phyloP scores from a whole-genome alignment of 2,797 vertebrate species.

The Babyrousa celebensis region DNA sequence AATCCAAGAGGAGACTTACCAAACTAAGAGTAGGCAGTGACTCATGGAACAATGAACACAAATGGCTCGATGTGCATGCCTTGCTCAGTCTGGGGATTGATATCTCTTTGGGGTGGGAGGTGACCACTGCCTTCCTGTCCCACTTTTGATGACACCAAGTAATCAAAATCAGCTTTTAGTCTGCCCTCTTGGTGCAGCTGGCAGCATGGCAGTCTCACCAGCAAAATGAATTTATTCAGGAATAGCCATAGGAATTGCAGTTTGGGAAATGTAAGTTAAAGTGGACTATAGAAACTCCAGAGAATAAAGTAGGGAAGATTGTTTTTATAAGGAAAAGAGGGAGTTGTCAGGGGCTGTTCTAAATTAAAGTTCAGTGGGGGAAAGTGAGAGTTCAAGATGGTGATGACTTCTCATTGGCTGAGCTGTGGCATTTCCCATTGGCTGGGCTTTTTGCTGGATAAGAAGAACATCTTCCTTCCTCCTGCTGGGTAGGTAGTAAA shows the following conservation, averaged over 20 bases:
- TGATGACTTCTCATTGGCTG: not conserved
- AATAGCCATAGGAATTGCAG: not conserved
- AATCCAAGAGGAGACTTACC: no score
- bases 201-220: not conserved
- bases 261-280: not conserved
- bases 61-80: no score
- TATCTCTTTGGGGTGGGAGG: no score
- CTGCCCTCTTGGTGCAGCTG: no score
- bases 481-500: not conserved
- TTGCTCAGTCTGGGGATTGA: no score
- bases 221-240: not conserved
- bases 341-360: not conserved
- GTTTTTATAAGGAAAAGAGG: not conserved
- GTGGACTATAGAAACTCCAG: not conserved
- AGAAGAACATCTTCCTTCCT: not conserved
- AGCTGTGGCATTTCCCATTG: not conserved
- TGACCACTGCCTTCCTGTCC: no score
- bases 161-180: not conserved
- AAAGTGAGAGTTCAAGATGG: not conserved
- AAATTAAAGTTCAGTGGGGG: not conserved
- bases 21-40: no score
- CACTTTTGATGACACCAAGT: not conserved
- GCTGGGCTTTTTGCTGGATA: not conserved
- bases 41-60: no score
- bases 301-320: not conserved